Base-by-base conservation (phyloP, 2,113 vertebrate genomes). In the Siniperca chuatsi region DNA sequence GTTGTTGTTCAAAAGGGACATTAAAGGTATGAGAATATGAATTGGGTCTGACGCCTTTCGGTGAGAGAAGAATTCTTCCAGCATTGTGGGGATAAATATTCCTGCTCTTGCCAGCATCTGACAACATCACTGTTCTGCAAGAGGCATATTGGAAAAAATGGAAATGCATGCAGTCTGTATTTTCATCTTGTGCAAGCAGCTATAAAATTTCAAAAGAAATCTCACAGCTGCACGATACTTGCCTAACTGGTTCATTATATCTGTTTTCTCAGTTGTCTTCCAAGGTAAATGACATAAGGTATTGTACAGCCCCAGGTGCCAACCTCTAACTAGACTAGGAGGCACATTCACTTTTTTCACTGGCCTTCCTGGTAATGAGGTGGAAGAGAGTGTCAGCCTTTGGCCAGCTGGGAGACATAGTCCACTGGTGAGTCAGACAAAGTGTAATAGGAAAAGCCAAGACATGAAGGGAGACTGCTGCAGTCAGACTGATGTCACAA, bases 401-500 rank as follows among this genome's bases (percentile, higher is more conserved):
- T 89, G 86, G 92, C 92, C 92, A 93, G 90, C 87, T 93, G 92
- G 93, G 89, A 93, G 91, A 78, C 83, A 84, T 82, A 87, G 90
- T 82, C 79, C 87, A 85, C 78, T 85, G 90, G 85, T 96, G 95
- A 95, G 89, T 96, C 94, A 95, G 90, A 92, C 83, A 60, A 86
- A 92, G 87, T 91, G 88, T 92, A 91, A 92, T 85, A 85, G 81
- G 84, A 86, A 92, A 87, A 88, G 89, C 91, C 87, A 89, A 90
- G 91, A 93, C 77, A 93, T 92, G 86, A 88, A 86, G 90, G 84
- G 86, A 92, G 85, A 90, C 87, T 83, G 90, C 88, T 91, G 84
- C 92, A 92, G 89, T 94, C 93, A 93, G 86, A 83, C 89, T 92
- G 92, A 94, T 94, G 91, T 94, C 91, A 94, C 88, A 75, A 85